These are phyloP conservation scores for Passerculus sandwichensis DNA, from an alignment of 2,797 vertebrate species.

Conservation along the genomic window DNA sequence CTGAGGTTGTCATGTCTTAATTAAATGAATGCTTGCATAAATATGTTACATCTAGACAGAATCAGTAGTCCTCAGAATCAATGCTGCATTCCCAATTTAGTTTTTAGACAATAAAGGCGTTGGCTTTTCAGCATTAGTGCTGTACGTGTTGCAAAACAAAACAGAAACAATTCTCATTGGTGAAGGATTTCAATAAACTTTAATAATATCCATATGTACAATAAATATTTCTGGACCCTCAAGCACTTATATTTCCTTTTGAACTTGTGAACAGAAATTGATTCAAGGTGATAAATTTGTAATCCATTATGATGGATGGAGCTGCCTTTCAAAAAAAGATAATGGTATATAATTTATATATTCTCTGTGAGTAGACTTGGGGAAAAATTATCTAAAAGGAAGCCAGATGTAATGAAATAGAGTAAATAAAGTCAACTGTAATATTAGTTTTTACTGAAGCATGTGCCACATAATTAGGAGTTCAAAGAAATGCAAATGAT, in stretches of 20 bases:
- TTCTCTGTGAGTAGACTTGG: slow-evolving; percentile 72
- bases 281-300: slow-evolving; percentile 99
- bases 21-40: background rate
- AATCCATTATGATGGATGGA: slow-evolving; percentile 95
- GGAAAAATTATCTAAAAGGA: slow-evolving; percentile 59
- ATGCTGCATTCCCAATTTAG: background rate
- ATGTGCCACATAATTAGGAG: slow-evolving; percentile 69
- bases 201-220: slow-evolving; percentile 88
- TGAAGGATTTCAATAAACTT: slow-evolving; percentile 71
- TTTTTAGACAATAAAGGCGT: slow-evolving; percentile 13
- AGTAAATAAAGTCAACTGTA: slow-evolving; percentile 72
- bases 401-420: slow-evolving; percentile 52
- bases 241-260: slow-evolving; percentile 87
- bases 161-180: slow-evolving; percentile 62
- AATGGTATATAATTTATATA: slow-evolving; percentile 81
- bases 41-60: background rate
- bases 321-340: slow-evolving; percentile 79
- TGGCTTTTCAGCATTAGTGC: background rate
- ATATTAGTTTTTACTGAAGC: slow-evolving; percentile 75
- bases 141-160: slow-evolving; percentile 37
- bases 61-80: slow-evolving; percentile 7
- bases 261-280: slow-evolving; percentile 97
- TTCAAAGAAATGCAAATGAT: slow-evolving; percentile 66
- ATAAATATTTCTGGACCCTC: slow-evolving; percentile 85
- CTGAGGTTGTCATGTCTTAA: slow-evolving; percentile 12